Evolutionary conservation across 2,113 vertebrate genomes (phyloP), one percentile per base, ranked within the genome.

Genomic region (Hippocampus barbouri): DNA sequence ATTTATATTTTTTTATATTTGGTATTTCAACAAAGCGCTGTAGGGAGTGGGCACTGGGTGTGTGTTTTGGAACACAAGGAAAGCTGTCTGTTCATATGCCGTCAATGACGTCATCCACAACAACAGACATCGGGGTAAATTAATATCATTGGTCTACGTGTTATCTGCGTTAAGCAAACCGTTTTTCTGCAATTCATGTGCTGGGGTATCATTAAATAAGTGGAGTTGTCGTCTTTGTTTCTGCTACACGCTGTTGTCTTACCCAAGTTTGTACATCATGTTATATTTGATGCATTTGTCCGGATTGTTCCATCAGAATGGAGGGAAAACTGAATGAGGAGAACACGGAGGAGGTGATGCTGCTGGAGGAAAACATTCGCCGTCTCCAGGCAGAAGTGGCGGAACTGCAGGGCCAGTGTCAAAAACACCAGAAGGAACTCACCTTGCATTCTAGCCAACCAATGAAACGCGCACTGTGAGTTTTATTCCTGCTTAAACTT

Each of bases 371-470:
- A 18, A 86, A 95, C 78, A 90, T 95, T 3, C 43, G 65, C 18
- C 64, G 14, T 0, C 87, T 96, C n/a, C 85, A 90, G 71, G 88
- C 91, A 75, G 94, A 95, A 82, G 90, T 96, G 45, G 30, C 75
- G 38, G 62, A 51, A 0, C 64, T 94, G 72, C 40, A 90, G 72
- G 45, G 76, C 10, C 78, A 91, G 38, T 83, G 82, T 72, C 74
- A 92, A 72, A 74, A 88, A 0, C 38, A 20, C 21, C 62, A 66
- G 21, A 85, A 86, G 12, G 84, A 88, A 66, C 71, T 86, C 11
- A 68, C 66, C 0, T 77, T 87, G 11, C 70, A 85, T 70, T 86
- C 90, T 49, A 79, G 78, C 0, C 78, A 85, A 75, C 71, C 83
- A 25, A 75, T 93, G 77, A 51, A 79, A 10, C 67, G 79, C 1